Evolutionary conservation across 2,113 vertebrate species (phyloP), one percentile per base, ranked within the genome.

Genomic region (Nibea albiflora): DNA sequence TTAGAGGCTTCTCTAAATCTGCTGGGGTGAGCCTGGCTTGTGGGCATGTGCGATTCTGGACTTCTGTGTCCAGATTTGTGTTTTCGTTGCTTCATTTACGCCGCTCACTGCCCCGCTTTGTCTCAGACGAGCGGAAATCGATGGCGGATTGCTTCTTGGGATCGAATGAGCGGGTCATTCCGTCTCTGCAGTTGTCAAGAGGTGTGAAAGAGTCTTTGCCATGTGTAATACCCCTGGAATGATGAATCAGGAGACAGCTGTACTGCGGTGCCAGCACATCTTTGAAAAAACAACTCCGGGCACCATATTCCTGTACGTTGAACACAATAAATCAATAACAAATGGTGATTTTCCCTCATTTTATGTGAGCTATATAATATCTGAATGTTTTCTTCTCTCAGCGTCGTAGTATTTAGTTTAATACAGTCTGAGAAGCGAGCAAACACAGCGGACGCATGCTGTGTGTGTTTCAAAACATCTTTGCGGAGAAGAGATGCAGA

Each of bases 201-300:
- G 73, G 57, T 50, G 20, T 47, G 57, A 58, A 50, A 53, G 56
- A 20, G 15, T 52, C 20, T 35, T 19, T 46, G 65, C 62, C 15
- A 28, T 53, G 63, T 49, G 75, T 77, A 73, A 81, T 77, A n/a
- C 20, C 16, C 4, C 39, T 20, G 71, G 78, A 66, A 86, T 82
- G 80, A 70, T 1, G 0, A 9, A 47, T 22, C 35, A 42, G 44
- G 28, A 50, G 15, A 35, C 80, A 78, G 62, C 78, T 81, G 68
- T 49, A 42, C 22, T 39, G 14, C 69, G 0, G 3, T 47, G 31
- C 14, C 3, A 0, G 3, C 75, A 68, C 11, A 1, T 53, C 11
- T 72, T 73, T 35, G 20, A 50, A 78, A 54, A 61, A 65, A 62
- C 7, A 16, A 16, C 39, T 66, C 11, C 8, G 5, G 10, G 12